phyloP scores from a whole-genome alignment of 2,888 invertebrate genomes.

The Heliothis peltigera region DNA sequence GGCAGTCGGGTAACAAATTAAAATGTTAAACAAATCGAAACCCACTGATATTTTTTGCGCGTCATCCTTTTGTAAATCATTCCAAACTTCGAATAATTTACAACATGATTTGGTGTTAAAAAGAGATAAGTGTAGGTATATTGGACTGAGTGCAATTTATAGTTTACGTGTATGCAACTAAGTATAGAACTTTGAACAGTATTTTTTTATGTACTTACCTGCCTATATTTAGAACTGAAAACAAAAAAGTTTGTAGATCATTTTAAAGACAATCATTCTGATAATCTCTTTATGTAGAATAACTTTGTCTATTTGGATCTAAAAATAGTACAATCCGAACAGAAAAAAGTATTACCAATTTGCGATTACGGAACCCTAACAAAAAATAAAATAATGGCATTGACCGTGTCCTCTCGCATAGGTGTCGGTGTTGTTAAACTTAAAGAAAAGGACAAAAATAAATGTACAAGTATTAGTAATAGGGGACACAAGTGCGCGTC shows the following conservation, averaged over 20 bases:
- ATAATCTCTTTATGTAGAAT: too few relatives aligned
- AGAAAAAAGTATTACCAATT: neutral
- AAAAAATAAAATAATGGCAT: constrained; percentile 28
- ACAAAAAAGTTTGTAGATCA: too few relatives aligned
- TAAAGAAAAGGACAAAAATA: constrained; percentile 49
- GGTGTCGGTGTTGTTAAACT: constrained; percentile 26
- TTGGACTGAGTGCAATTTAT: too few relatives aligned
- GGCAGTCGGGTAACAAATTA: neutral
- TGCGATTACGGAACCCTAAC: neutral
- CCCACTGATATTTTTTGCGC: constrained; percentile 29
- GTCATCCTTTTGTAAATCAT: constrained; percentile 20
- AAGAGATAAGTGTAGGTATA: neutral
- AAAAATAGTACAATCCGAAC: too few relatives aligned
- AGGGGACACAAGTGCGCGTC: constrained; percentile 60
- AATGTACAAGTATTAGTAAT: constrained; percentile 45
- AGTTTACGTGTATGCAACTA: too few relatives aligned
- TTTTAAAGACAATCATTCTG: too few relatives aligned
- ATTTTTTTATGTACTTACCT: too few relatives aligned
- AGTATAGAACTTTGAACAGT: too few relatives aligned
- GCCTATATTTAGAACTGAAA: too few relatives aligned
- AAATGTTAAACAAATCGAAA: constrained; percentile 13
- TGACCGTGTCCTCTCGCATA: constrained; percentile 32
- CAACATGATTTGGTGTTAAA: constrained; percentile 12
- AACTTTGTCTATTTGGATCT: too few relatives aligned
- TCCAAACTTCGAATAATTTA: constrained; percentile 13